Percentiles rank a stretch among this genome's conserved stretches.
Evolutionary conservation across 2,797 vertebrate species (phyloP).

Genomic region (Hephaestus fuliginosus): DNA sequence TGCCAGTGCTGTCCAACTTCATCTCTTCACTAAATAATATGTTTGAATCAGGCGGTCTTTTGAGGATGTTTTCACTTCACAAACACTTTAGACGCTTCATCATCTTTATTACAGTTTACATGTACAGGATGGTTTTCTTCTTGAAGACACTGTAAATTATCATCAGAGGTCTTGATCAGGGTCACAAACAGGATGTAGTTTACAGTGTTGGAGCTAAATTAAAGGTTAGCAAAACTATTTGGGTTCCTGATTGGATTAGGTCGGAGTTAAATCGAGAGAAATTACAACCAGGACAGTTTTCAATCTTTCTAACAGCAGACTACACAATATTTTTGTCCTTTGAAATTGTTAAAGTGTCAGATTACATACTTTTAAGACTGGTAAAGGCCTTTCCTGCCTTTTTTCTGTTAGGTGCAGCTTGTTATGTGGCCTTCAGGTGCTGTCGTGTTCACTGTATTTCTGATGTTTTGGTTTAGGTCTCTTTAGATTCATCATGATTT

Average conservation of each 20-base stretch:
- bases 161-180: too few species aligned
- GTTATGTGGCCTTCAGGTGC: too few species aligned
- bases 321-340: too few species aligned
- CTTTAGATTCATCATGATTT: too few species aligned
- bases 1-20: conserved; percentile 30
- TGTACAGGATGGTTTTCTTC: background rate
- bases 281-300: background rate
- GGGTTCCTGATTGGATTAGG: background rate
- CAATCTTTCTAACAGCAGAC: background rate
- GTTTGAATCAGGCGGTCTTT: conserved; percentile 6
- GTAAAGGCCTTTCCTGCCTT: too few species aligned
- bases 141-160: background rate
- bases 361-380: too few species aligned
- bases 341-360: background rate
- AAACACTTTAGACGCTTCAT: background rate
- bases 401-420: too few species aligned
- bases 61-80: background rate
- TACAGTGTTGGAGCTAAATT: too few species aligned
- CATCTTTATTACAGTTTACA: background rate
- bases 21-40: conserved; percentile 38
- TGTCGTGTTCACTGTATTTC: too few species aligned
- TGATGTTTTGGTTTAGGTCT: too few species aligned
- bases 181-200: too few species aligned
- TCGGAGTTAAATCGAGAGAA: background rate
- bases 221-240: background rate